A percentile compares a stretch with the other conserved stretches of the same genome.
phyloP scores from a whole-genome alignment of 2,113 vertebrate genomes.

The Sprattus sprattus region DNA sequence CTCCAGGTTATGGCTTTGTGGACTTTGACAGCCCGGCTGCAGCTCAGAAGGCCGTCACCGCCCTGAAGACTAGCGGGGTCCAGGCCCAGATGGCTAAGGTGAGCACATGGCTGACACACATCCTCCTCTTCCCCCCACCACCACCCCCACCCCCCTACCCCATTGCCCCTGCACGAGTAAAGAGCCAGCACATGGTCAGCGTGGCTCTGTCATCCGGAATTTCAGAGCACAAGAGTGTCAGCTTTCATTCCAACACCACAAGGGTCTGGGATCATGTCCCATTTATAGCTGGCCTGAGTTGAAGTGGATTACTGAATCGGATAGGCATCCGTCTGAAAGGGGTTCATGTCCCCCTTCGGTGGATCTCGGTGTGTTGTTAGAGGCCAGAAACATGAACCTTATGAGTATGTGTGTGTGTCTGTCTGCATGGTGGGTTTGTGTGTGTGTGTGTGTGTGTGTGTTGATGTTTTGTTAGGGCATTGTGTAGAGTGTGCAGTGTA shows the following conservation, averaged over 20 bases:
- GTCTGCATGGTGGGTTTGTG: slow-evolving; percentile 14
- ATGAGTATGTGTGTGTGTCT: slow-evolving; percentile 1
- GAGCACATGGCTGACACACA: slow-evolving; percentile 46
- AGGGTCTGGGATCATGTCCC: not conserved
- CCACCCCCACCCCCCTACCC: not conserved
- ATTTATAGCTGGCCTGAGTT: not conserved
- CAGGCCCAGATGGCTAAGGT: slow-evolving; percentile 99
- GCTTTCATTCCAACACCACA: not conserved
- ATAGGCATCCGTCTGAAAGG: not conserved
- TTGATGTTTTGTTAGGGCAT: not conserved
- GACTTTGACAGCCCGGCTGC: slow-evolving; percentile 96
- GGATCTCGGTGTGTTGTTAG: not conserved
- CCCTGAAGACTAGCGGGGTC: slow-evolving; percentile 89
- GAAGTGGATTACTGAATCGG: not conserved
- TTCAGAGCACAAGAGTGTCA: slow-evolving; percentile 4
- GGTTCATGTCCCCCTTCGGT: not conserved
- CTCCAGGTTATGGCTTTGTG: slow-evolving; percentile 96
- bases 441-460: slow-evolving; percentile 22
- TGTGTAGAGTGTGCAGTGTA: not conserved
- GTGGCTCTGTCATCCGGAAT: not conserved
- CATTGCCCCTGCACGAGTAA: not conserved
- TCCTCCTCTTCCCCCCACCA: not conserved
- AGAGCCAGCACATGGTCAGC: not conserved
- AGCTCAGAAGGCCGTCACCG: slow-evolving; percentile 95
- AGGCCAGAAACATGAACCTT: not conserved